Conservation (phyloP, 2,113 vertebrate species). For the Girardinichthys multiradiatus region DNA sequence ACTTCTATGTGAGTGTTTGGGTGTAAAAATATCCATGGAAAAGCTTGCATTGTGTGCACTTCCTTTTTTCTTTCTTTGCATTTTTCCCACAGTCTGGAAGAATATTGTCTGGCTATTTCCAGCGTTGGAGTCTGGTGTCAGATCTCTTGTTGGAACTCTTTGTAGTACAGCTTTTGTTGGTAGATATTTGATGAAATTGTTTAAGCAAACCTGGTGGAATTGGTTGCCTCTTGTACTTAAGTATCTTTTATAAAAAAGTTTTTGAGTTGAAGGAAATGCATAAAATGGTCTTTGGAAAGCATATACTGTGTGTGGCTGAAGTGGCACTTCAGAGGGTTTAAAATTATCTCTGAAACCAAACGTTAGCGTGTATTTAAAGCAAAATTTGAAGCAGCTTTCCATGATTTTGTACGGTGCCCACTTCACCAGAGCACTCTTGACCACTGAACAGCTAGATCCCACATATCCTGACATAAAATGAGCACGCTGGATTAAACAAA, state of each 20-base stretch:
- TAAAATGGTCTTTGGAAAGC: background rate
- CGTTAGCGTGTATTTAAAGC: background rate
- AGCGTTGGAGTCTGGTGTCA: background rate
- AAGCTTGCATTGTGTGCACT: background rate
- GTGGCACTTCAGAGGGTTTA: background rate
- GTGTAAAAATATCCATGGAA: background rate
- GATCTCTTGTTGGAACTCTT: background rate
- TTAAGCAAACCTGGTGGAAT: background rate
- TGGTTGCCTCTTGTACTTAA: background rate
- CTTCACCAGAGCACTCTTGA: conserved; percentile 37
- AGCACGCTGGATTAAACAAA: background rate
- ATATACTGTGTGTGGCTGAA: background rate
- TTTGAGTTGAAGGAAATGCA: background rate
- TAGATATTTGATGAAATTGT: background rate
- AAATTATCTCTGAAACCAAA: background rate
- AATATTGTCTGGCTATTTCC: background rate
- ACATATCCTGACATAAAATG: conserved; percentile 10
- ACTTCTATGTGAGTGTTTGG: background rate
- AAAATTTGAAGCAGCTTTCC: conserved; percentile 4
- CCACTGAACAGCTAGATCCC: conserved; percentile 21
- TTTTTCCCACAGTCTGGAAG: background rate
- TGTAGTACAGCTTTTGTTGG: background rate
- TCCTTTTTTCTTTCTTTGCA: background rate
- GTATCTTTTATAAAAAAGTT: background rate
- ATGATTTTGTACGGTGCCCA: background rate